phyloP scores from a whole-genome alignment of 2,888 invertebrate species.

The Drosophila rubida region DNA sequence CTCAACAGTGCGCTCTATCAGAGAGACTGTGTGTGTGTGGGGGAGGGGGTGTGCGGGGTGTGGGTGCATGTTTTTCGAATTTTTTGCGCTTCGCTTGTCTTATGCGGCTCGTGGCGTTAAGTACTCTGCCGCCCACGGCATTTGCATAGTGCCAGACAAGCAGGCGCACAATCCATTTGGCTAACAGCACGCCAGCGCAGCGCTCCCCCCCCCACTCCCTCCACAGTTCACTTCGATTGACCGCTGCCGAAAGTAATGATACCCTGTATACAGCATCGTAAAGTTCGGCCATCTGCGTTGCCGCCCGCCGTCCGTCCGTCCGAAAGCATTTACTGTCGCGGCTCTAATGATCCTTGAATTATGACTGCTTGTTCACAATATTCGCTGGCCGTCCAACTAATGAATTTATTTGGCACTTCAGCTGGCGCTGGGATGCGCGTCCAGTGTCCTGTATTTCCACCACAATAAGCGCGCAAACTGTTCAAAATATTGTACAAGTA shows the following conservation, averaged over 20 bases:
- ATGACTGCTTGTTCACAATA: not conserved
- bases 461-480: not conserved
- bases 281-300: slow-evolving; percentile 13
- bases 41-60: slow-evolving; percentile 22
- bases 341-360: slow-evolving; percentile 8
- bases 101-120: slow-evolving; percentile 69
- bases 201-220: not conserved
- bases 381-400: not conserved
- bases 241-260: slow-evolving; percentile 18
- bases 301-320: not conserved
- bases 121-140: slow-evolving; percentile 56
- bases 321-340: not conserved
- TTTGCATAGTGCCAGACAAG: slow-evolving; percentile 52
- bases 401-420: slow-evolving; percentile 3
- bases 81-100: slow-evolving; percentile 71
- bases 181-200: too few species aligned
- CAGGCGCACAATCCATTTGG: slow-evolving; percentile 57
- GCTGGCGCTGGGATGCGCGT: not conserved
- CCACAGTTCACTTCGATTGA: too few species aligned
- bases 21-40: slow-evolving; percentile 16
- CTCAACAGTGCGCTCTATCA: slow-evolving; percentile 40
- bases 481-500: not conserved
- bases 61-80: slow-evolving; percentile 68
- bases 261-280: slow-evolving; percentile 13
- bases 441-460: not conserved